Conservation (phyloP, 2,113 vertebrate species). For the Hydrolagus affinis region DNA sequence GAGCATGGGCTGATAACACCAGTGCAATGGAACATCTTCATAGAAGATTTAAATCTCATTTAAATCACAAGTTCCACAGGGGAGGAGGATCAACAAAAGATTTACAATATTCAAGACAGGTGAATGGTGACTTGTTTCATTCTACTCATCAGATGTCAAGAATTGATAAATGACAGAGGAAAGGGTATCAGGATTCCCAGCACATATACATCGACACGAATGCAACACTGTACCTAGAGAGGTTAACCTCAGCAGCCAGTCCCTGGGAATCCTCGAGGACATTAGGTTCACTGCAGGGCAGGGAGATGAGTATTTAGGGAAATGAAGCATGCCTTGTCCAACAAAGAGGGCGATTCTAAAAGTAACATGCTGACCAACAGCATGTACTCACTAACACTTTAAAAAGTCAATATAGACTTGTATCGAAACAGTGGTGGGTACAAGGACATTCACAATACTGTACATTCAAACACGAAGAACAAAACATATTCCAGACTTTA, state of each 20-base stretch:
- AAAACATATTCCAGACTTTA: neutral
- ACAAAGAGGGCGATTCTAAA: slow-evolving; percentile 25
- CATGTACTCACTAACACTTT: neutral
- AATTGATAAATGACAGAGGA: slow-evolving; percentile 27
- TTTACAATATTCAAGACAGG: slow-evolving; percentile 11
- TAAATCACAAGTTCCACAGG: slow-evolving; percentile 18
- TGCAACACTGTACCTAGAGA: slow-evolving; percentile 98
- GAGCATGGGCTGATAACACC: slow-evolving; percentile 42
- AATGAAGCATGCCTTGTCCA: slow-evolving; percentile 59
- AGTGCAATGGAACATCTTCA: neutral
- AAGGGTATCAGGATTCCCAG: slow-evolving; percentile 54
- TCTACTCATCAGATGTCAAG: neutral
- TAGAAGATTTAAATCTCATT: neutral
- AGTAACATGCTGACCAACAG: slow-evolving; percentile 10
- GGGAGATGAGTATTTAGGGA: slow-evolving; percentile 65
- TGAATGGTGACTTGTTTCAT: slow-evolving; percentile 20
- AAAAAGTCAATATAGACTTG: neutral
- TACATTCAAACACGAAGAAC: neutral
- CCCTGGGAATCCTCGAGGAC: slow-evolving; percentile 99
- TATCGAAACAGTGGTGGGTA: neutral
- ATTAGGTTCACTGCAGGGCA: slow-evolving; percentile 99
- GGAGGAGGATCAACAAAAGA: neutral
- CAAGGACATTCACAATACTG: neutral
- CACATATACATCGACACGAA: slow-evolving; percentile 75
- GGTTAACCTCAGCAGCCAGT: slow-evolving; percentile 95